Conservation (phyloP, 2,113 vertebrate species). For the Steatornis caripensis region DNA sequence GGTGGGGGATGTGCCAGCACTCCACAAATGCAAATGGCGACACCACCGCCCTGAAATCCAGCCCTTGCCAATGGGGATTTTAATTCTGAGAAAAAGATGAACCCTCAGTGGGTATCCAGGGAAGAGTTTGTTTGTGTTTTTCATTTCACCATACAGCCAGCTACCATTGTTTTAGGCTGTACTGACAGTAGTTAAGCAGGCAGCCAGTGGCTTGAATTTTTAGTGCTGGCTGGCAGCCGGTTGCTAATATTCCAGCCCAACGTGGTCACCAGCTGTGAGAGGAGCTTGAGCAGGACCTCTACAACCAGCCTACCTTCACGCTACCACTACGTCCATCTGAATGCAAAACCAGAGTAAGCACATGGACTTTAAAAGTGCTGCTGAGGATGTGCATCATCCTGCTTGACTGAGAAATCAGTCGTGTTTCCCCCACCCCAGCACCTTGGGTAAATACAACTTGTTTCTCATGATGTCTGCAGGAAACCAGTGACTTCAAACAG, state of each 20-base stretch:
- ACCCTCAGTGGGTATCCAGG: background rate
- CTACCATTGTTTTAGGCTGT: background rate
- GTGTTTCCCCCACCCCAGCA: background rate
- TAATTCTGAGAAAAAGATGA: background rate
- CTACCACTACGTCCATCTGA: background rate
- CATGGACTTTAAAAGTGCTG: background rate
- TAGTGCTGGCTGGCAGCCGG: background rate
- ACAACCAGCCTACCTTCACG: background rate
- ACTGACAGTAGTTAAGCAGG: background rate
- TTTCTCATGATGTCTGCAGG: background rate
- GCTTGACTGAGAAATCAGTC: background rate
- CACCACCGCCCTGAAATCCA: accelerated
- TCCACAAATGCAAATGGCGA: background rate
- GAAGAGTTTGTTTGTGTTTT: background rate
- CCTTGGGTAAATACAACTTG: background rate
- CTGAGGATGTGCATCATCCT: background rate
- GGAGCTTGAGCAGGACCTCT: background rate
- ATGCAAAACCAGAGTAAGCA: background rate
- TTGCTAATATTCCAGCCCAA: background rate
- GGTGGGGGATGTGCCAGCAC: accelerated
- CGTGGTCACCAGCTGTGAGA: background rate
- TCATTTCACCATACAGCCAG: background rate
- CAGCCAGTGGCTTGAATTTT: background rate
- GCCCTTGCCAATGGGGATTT: background rate
- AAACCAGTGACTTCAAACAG: background rate